Base-by-base conservation (phyloP, 2,113 vertebrate species). In the Malurus cyaneus region DNA sequence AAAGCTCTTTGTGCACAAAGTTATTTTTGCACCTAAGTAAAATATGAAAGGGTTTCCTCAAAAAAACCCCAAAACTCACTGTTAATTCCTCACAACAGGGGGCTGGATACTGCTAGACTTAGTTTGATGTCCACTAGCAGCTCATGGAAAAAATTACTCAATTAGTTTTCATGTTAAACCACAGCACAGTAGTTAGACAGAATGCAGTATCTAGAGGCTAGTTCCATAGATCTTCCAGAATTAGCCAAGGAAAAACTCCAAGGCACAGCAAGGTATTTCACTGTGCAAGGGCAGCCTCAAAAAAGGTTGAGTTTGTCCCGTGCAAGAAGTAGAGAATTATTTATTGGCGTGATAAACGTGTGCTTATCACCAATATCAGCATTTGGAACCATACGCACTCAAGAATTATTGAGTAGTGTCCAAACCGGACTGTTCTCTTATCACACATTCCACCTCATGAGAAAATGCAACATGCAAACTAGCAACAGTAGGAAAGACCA, bases 11-110 rank as follows among this genome's bases (percentile, higher is more conserved):
- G 44, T 42, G 12, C 17, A 32, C 21, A 34, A 56, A 44, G 26
- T 32, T 81, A 70, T 25, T 77, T 59, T 74, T 73, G 18, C 88
- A 62, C 28, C 32, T 69, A 85, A 89, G 77, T 89, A 93, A 94
- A 95, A 89, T 64, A 89, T 31, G 6, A 78, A 70, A 83, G 19
- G 2, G 10, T 57, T 66, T 88, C 32, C 88, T 81, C 36, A 84
- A 84, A 69, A 60, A 34, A 72, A 9, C 0, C 2, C 24, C 32
- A 6, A 36, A 79, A 9, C 15, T 0, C 2, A 47, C 36, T 23
- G 15, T 61, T 84, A 61, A 70, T 86, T 82, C 61, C 73, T 88
- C 36, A 20, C 5, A 79, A 69, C 42, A 91, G 67, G 76, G 82
- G 61, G 69, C 24, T 39, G 29, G 32, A 61, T 60, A 28, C 18